A percentile compares a stretch with the other conserved stretches of the same genome.
Conservation (phyloP, 2,113 vertebrate species). For the Embiotoca jacksoni region DNA sequence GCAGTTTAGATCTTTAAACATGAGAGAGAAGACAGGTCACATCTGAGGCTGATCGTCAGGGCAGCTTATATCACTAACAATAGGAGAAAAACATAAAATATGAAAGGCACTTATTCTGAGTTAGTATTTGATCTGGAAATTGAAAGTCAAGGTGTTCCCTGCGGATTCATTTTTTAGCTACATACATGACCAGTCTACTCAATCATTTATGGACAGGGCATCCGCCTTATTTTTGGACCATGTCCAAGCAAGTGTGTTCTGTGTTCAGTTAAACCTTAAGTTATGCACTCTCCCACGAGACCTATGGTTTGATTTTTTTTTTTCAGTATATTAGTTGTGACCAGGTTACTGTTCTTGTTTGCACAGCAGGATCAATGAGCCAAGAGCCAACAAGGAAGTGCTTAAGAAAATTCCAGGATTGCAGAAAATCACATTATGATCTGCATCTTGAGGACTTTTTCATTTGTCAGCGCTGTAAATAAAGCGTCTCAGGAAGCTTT, state of each 20-base stretch:
- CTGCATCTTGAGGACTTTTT: neutral
- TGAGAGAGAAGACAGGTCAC: too few species aligned
- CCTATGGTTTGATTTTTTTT: neutral
- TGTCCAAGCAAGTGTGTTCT: too few species aligned
- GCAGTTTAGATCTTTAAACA: too few species aligned
- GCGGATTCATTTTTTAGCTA: neutral
- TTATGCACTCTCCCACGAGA: neutral
- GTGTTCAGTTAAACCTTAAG: too few species aligned
- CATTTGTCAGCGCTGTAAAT: too few species aligned
- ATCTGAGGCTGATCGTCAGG: too few species aligned
- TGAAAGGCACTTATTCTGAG: neutral
- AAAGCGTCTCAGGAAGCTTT: neutral
- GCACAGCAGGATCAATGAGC: neutral
- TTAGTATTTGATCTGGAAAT: neutral
- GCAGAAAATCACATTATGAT: neutral
- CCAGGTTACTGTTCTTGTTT: conserved; percentile 21
- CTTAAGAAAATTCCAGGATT: conserved; percentile 9
- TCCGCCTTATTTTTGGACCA: neutral
- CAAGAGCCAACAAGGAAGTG: conserved; percentile 7
- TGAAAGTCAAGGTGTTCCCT: neutral
- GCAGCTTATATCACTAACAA: too few species aligned
- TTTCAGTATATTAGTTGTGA: neutral
- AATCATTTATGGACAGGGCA: neutral
- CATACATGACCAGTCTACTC: neutral
- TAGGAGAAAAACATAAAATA: too few species aligned